phyloP scores from a whole-genome alignment of 2,888 invertebrate species.

The Tinea semifulvella region DNA sequence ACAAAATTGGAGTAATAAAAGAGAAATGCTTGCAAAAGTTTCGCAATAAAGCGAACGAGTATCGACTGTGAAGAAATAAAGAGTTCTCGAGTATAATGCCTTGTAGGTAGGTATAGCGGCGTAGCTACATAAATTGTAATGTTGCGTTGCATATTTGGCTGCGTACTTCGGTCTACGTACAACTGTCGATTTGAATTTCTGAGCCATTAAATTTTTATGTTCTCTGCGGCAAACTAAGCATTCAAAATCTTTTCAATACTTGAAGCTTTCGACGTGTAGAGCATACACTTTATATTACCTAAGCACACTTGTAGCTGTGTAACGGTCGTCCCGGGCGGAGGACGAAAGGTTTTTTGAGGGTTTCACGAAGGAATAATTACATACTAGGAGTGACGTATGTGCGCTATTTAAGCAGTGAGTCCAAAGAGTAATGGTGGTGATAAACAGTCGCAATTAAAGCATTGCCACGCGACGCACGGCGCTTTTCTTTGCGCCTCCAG shows the following conservation, averaged over 20 bases:
- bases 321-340: background rate
- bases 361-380: constrained; percentile 61
- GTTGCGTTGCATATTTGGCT: constrained; percentile 14
- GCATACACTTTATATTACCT: constrained; percentile 1
- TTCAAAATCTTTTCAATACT: constrained; percentile 7
- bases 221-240: constrained; percentile 10
- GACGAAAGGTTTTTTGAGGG: constrained; percentile 38
- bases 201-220: constrained; percentile 12
- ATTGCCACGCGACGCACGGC: constrained; percentile 62
- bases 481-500: constrained; percentile 48
- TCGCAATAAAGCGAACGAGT: constrained; percentile 64
- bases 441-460: constrained; percentile 64
- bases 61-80: constrained; percentile 66
- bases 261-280: background rate
- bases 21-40: constrained; percentile 64
- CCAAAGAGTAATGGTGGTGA: constrained; percentile 58
- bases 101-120: constrained; percentile 18
- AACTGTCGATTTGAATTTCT: constrained; percentile 13
- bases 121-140: constrained; percentile 12
- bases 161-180: constrained; percentile 9
- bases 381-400: constrained; percentile 57
- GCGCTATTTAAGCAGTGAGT: constrained; percentile 53
- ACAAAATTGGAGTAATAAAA: constrained; percentile 67
- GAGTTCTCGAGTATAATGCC: constrained; percentile 46
- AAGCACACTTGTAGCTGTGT: constrained; percentile 6